A percentile compares a stretch with the other conserved stretches of the same genome.
Evolutionary conservation across 2,888 invertebrate species (phyloP).

Genomic region (Xiphydria camelus): DNA sequence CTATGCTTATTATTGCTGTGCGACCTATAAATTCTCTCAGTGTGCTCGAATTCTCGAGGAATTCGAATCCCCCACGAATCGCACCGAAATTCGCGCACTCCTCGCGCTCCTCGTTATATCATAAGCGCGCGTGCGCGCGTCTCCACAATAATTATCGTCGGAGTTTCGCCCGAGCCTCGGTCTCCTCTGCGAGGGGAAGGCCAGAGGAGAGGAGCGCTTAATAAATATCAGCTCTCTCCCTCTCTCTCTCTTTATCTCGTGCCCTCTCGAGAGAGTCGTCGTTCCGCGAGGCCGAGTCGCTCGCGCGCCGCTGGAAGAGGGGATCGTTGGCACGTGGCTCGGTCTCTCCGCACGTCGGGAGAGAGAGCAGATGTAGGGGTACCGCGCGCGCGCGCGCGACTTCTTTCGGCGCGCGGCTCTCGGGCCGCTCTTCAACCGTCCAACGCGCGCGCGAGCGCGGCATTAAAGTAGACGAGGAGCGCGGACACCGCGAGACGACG

Average conservation of each 20-base stretch:
- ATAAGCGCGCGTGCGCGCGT: too few species aligned
- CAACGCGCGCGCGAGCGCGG: slow-evolving; percentile 18
- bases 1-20: too few species aligned
- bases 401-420: slow-evolving; percentile 27
- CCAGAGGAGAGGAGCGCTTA: too few species aligned
- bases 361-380: slow-evolving; percentile 31
- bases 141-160: too few species aligned
- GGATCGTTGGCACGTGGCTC: slow-evolving; percentile 51
- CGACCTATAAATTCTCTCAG: too few species aligned
- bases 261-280: slow-evolving; percentile 7
- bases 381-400: slow-evolving; percentile 12
- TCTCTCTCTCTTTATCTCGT: slow-evolving; percentile 3
- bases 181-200: too few species aligned
- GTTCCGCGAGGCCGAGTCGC: neutral
- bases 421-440: slow-evolving; percentile 17
- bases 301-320: slow-evolving; percentile 25
- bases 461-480: slow-evolving; percentile 12
- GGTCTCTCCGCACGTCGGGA: slow-evolving; percentile 25
- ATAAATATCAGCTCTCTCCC: too few species aligned
- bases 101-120: too few species aligned
- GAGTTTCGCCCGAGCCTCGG: too few species aligned
- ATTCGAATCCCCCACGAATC: too few species aligned
- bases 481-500: slow-evolving; percentile 16
- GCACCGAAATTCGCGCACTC: too few species aligned
- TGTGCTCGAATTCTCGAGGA: too few species aligned